A percentile compares a stretch with the other conserved stretches of the same genome.
Conservation (phyloP, 2,797 vertebrate genomes). For the Gymnoscopelus braueri region DNA sequence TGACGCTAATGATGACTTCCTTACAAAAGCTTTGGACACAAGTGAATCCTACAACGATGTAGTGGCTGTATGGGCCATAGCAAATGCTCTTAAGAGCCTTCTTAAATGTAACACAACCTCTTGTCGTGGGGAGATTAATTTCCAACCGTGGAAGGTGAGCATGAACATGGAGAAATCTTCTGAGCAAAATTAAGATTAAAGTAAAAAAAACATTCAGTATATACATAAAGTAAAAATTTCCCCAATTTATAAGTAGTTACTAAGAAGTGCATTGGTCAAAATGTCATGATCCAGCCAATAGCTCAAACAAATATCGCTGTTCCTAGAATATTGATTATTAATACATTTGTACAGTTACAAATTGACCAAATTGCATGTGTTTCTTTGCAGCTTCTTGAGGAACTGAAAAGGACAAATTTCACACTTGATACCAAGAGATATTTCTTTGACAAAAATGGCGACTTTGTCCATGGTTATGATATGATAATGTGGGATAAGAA, state of each 20-base stretch:
- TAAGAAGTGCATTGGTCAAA: neutral
- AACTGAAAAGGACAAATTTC: slow-evolving; percentile 63
- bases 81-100: slow-evolving; percentile 61
- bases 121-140: slow-evolving; percentile 61
- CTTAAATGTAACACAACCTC: slow-evolving; percentile 62
- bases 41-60: slow-evolving; percentile 23
- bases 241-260: neutral
- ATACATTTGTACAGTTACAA: no score
- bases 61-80: slow-evolving; percentile 64
- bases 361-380: neutral
- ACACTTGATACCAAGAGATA: slow-evolving; percentile 29
- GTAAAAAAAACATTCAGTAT: no score
- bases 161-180: neutral
- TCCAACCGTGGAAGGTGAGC: slow-evolving; percentile 72
- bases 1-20: slow-evolving; percentile 63
- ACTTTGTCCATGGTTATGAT: slow-evolving; percentile 70
- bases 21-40: slow-evolving; percentile 38
- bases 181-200: no score
- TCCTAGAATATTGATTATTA: no score
- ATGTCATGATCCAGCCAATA: neutral
- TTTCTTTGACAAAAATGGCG: slow-evolving; percentile 63
- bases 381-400: slow-evolving; percentile 66
- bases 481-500: slow-evolving; percentile 64
- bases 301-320: no score
- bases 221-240: no score